phyloP scores from a whole-genome alignment of 2,888 invertebrate species.

The Empis livida region DNA sequence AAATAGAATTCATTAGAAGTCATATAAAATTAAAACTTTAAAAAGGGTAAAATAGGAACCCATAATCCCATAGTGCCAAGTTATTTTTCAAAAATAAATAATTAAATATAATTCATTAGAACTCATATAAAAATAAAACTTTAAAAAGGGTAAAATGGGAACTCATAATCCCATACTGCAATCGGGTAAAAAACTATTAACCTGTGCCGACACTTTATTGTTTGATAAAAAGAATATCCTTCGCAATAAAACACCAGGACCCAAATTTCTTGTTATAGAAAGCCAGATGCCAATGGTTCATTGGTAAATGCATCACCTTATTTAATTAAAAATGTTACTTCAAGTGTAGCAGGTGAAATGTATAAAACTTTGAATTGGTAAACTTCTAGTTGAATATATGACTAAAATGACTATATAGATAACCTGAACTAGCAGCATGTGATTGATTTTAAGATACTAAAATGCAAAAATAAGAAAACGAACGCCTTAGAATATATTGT shows the following conservation, averaged over 20 bases:
- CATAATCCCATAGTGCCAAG: too few species aligned
- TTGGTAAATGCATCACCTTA: background rate
- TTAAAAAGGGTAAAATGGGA: too few species aligned
- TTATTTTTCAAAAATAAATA: too few species aligned
- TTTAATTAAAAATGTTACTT: background rate
- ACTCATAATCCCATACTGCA: too few species aligned
- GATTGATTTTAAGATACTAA: background rate
- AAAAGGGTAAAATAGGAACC: too few species aligned
- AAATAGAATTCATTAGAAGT: too few species aligned
- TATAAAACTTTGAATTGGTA: background rate
- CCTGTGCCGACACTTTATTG: too few species aligned
- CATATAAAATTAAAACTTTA: too few species aligned
- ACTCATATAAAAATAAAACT: too few species aligned
- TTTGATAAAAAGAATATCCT: background rate
- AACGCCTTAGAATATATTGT: background rate
- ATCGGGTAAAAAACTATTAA: too few species aligned
- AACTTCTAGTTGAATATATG: too few species aligned
- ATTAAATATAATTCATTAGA: too few species aligned
- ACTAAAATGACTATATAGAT: background rate
- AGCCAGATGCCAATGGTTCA: background rate
- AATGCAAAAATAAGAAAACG: background rate
- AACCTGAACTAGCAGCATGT: background rate
- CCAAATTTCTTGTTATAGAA: background rate
- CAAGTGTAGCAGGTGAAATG: background rate
- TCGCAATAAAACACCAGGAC: background rate